Evolutionary conservation across 2,113 vertebrate genomes (phyloP).

Genomic region (Oxygymnocypris stewartii): DNA sequence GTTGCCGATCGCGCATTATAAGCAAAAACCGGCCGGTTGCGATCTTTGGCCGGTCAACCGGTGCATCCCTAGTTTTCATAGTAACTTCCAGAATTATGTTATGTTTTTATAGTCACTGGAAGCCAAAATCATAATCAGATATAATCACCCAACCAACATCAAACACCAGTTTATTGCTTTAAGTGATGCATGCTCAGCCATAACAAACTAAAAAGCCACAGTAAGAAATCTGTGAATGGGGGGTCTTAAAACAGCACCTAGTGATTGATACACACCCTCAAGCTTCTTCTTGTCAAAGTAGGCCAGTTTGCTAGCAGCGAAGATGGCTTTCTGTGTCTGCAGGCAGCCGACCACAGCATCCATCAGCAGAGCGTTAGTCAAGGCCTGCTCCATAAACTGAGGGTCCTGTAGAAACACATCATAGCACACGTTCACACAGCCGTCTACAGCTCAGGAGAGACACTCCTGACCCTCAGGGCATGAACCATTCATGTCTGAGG

Average conservation of each 20-base stretch:
- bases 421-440: not conserved
- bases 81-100: too few relatives aligned
- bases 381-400: conserved; percentile 91
- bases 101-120: not conserved
- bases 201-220: not conserved
- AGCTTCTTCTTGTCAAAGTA: conserved; percentile 88
- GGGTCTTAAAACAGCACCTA: not conserved
- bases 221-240: not conserved
- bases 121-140: not conserved
- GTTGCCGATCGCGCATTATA: too few relatives aligned
- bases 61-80: too few relatives aligned
- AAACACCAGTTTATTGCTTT: not conserved
- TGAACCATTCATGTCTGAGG: not conserved
- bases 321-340: conserved; percentile 84
- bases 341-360: conserved; percentile 92
- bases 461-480: not conserved
- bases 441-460: not conserved
- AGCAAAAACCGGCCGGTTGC: too few relatives aligned
- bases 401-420: conserved; percentile 80
- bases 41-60: too few relatives aligned
- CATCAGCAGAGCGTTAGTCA: conserved; percentile 93
- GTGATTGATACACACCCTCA: conserved; percentile 74
- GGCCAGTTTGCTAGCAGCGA: conserved; percentile 90
- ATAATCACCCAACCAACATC: not conserved
- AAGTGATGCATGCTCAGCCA: not conserved